Evolutionary conservation across 2,113 vertebrate genomes (phyloP).

Genomic region (Rhodinocichla rosea): DNA sequence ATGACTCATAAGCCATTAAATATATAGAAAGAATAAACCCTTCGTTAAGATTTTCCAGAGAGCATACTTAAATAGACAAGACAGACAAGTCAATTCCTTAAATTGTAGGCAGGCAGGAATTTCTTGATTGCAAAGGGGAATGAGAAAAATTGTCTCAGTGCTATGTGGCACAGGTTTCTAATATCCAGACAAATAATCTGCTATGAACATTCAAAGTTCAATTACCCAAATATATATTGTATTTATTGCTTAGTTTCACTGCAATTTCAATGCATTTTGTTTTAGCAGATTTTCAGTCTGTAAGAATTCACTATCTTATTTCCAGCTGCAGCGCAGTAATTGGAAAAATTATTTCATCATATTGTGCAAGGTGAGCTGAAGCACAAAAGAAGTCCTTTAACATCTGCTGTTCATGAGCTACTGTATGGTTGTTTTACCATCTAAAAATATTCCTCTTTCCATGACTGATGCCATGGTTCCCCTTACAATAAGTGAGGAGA

Average conservation of each 20-base stretch:
- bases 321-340: background rate
- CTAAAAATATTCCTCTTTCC: background rate
- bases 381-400: background rate
- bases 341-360: background rate
- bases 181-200: background rate
- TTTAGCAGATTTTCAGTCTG: background rate
- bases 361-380: background rate
- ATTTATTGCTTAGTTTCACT: background rate
- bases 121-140: background rate
- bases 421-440: background rate
- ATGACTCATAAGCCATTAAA: background rate
- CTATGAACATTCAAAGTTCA: background rate
- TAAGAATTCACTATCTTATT: background rate
- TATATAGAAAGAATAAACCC: background rate
- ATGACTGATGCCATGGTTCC: accelerated
- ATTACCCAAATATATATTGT: background rate
- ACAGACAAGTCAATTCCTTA: background rate
- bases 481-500: background rate
- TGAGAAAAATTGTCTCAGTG: background rate
- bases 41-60: background rate
- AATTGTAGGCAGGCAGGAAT: background rate
- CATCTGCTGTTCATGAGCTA: background rate
- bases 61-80: background rate
- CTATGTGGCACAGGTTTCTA: background rate
- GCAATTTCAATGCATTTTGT: background rate